phyloP scores from a whole-genome alignment of 2,888 invertebrate species.

The Cecidostiba fungosa region DNA sequence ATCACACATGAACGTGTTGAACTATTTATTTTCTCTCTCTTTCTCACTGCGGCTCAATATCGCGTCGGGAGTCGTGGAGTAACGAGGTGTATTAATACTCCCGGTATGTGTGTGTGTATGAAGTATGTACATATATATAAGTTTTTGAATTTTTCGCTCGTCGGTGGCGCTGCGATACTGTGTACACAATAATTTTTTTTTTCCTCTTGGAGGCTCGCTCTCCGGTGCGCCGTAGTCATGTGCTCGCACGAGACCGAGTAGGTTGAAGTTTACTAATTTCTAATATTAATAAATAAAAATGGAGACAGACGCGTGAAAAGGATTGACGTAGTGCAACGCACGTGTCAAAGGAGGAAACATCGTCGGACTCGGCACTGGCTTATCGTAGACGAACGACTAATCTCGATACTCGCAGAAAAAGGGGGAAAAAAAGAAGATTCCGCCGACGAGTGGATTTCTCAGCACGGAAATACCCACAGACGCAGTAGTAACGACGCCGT shows the following conservation, averaged over 20 bases:
- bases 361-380: no score
- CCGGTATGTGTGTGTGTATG: neutral
- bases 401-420: no score
- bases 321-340: no score
- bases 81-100: neutral
- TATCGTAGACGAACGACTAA: no score
- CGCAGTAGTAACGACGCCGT: conserved; percentile 33
- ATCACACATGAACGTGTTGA: neutral
- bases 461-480: neutral
- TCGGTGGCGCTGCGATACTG: neutral
- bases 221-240: neutral
- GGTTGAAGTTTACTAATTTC: neutral
- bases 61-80: neutral
- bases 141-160: neutral
- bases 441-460: neutral
- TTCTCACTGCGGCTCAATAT: neutral
- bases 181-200: neutral
- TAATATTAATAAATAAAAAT: no score
- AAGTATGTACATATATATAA: neutral
- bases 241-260: neutral
- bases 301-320: no score
- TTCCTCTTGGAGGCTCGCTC: neutral
- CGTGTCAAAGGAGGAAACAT: no score
- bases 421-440: neutral
- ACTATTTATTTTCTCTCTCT: neutral